Conservation (phyloP, 1,140 invertebrate species). For the Polyergus mexicanus region DNA sequence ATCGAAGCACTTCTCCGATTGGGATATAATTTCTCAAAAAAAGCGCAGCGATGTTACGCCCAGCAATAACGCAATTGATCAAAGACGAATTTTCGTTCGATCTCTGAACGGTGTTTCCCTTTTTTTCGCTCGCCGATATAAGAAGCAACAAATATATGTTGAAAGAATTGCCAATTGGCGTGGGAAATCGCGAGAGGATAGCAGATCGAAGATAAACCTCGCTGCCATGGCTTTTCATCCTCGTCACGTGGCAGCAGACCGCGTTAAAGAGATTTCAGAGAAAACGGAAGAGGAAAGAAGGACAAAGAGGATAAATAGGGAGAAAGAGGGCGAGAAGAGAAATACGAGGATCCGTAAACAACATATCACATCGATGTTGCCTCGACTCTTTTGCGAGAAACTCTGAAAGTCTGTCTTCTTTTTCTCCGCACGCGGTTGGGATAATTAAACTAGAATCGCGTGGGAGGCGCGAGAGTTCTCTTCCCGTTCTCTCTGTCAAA, state of each 20-base stretch:
- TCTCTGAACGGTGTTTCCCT: constrained; percentile 8
- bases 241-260: neutral
- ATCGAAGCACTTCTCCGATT: neutral
- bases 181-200: neutral
- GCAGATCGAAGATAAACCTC: neutral
- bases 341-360: constrained; percentile 31
- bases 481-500: constrained; percentile 47
- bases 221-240: constrained; percentile 34
- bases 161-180: constrained; percentile 36
- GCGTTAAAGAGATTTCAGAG: constrained; percentile 22
- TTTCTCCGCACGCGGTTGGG: neutral
- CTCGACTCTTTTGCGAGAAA: neutral
- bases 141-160: neutral
- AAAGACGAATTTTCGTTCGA: constrained; percentile 62
- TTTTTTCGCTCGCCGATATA: neutral
- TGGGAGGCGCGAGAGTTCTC: constrained; percentile 27
- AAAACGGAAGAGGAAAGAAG: neutral
- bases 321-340: neutral
- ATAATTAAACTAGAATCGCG: constrained; percentile 59
- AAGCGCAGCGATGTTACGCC: neutral
- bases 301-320: neutral
- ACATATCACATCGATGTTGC: constrained; percentile 17
- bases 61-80: constrained; percentile 9
- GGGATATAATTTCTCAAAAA: constrained; percentile 23
- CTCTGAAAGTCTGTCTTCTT: constrained; percentile 1